These are phyloP conservation scores for rat (Rattus norvegicus) DNA, from an alignment of 2,113 vertebrate genomes.

Conservation along the genomic window DNA sequence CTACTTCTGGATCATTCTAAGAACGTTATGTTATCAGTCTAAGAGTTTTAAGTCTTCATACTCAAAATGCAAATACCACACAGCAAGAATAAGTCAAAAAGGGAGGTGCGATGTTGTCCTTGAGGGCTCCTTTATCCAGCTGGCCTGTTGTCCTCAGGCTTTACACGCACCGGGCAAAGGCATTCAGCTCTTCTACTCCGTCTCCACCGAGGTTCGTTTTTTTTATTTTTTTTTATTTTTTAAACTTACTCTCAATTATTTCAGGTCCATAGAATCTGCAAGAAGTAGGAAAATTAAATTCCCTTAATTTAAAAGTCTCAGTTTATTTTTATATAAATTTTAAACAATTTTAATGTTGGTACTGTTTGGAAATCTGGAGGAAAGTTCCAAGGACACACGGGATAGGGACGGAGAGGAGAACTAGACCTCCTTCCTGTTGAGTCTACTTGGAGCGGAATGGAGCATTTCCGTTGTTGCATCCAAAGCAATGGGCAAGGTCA, in stretches of 20 bases:
- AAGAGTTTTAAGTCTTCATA: conserved; percentile 62
- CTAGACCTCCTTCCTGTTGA: conserved; percentile 22
- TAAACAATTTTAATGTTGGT: not conserved
- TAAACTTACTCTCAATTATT: conserved; percentile 38
- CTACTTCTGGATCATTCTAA: not conserved
- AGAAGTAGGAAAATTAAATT: conserved; percentile 32
- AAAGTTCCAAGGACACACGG: conserved; percentile 7
- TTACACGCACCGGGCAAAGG: conserved; percentile 65
- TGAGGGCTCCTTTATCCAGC: conserved; percentile 45
- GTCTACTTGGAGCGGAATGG: not conserved
- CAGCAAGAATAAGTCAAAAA: conserved; percentile 78
- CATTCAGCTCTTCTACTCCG: conserved; percentile 22
- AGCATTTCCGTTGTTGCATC: conserved; percentile 5
- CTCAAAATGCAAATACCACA: conserved; percentile 82
- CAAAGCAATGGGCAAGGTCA: conserved; percentile 42
- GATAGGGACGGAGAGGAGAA: conserved; percentile 36
- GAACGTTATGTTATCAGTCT: not conserved
- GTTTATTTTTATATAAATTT: conserved; percentile 32
- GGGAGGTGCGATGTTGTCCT: conserved; percentile 75
- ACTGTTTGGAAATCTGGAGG: not conserved
- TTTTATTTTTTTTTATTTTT: not conserved
- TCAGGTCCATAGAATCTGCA: conserved; percentile 3
- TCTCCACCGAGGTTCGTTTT: not conserved
- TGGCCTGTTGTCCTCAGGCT: conserved; percentile 58
- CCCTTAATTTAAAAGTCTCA: conserved; percentile 19